Evolutionary conservation across 2,888 invertebrate genomes (phyloP), one percentile per base, ranked within the genome.

Genomic region (Eupithecia abbreviata): DNA sequence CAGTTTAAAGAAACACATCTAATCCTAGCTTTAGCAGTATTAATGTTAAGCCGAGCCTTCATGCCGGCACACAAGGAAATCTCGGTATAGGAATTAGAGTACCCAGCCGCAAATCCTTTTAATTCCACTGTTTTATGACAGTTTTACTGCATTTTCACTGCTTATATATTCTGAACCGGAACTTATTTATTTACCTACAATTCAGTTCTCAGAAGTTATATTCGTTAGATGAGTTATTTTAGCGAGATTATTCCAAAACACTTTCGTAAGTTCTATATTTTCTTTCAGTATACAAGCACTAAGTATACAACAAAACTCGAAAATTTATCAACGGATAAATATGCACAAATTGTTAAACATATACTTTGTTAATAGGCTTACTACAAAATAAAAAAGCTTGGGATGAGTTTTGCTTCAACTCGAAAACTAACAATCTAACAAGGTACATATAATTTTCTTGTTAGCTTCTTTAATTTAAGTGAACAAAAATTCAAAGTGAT

Each of bases 1-100:
- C 74, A 73, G 47, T 78, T 71, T 73, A 74, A 77, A 71, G 75
- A 49, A 74, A 74, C 51, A 51, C 55, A 71, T 43, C n/a, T 69
- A 62, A 72, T 70, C 69, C 73, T 69, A 45, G 69, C 69, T 51
- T 72, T 71, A 77, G 71, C 72, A 62, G 76, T 73, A 62, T 73
- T 74, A 72, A 72, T 71, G 76, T 75, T 55, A 73, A 42, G 51
- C 76, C 71, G 13, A 71, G 58, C 71, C 51, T 75, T 47, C 70
- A 51, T 43, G 30, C 13, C 42, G 18, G 42, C 30, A 47, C 51
- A 7, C 69, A 58, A 47, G 45, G 69, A 74, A 73, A 68, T 51
- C 73, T 74, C 73, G 42, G 18, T 15, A 13, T 12, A 41, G 72
- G 12, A 66, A 41, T 69, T 62, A 43, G n/a, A 67, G 72, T n/a